Conservation (phyloP, 2,113 vertebrate genomes). For the Leucosticte australis region DNA sequence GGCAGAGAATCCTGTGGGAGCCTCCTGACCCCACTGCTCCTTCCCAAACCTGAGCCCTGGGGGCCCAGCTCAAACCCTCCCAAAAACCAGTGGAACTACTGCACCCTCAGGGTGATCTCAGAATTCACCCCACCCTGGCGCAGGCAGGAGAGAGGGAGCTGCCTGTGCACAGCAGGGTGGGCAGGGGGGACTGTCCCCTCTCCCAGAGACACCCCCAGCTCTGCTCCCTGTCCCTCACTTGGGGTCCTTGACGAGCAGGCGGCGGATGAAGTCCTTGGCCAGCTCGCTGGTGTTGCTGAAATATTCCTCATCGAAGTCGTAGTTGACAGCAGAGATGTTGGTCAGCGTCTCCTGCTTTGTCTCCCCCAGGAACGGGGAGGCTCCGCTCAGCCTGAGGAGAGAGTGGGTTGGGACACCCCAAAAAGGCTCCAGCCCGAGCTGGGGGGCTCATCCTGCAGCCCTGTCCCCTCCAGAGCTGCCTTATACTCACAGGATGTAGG, state of each 20-base stretch:
- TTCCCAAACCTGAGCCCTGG: background rate
- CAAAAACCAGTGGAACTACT: background rate
- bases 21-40: background rate
- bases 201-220: background rate
- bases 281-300: constrained; percentile 96
- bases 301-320: constrained; percentile 96
- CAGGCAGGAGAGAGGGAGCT: background rate
- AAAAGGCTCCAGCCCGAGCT: accelerated
- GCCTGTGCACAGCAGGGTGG: accelerated
- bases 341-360: constrained; percentile 97
- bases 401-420: background rate
- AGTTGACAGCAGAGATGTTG: constrained; percentile 96
- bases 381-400: constrained; percentile 83
- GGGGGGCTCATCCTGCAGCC: background rate
- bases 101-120: background rate
- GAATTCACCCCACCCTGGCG: background rate
- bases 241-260: constrained; percentile 93
- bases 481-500: constrained; percentile 92
- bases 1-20: background rate
- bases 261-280: constrained; percentile 96
- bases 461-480: background rate
- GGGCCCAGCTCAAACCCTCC: background rate
- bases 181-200: background rate
- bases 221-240: constrained; percentile 75
- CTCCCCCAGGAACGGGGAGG: constrained; percentile 93